phyloP scores from a whole-genome alignment of 23 tunicate genomes.

The Ascidia mentula region DNA sequence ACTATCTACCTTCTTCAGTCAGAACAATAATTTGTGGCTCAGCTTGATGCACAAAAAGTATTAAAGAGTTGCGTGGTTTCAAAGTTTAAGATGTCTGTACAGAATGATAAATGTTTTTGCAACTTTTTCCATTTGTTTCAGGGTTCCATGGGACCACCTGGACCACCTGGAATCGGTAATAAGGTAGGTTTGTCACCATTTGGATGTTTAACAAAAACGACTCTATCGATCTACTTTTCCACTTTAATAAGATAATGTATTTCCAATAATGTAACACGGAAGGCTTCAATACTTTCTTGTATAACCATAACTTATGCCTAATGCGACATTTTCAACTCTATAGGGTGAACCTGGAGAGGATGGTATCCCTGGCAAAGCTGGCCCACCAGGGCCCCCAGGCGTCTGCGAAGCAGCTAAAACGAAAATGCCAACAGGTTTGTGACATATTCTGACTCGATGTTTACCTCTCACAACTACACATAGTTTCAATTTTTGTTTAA shows the following conservation, averaged over 20 bases:
- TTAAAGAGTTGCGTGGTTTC: too few relatives aligned
- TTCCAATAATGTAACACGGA: neutral
- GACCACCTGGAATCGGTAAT: neutral
- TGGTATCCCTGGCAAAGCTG: slow-evolving; percentile 38
- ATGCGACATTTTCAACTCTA: slow-evolving; percentile 9
- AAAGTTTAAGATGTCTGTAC: too few relatives aligned
- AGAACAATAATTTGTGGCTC: too few relatives aligned
- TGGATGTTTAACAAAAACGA: neutral
- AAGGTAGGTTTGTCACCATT: neutral
- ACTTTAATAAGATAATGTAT: neutral
- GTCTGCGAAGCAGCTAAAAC: slow-evolving; percentile 14
- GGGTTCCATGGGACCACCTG: slow-evolving; percentile 4
- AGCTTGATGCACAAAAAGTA: too few relatives aligned
- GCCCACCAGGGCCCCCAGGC: slow-evolving; percentile 65
- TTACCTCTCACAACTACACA: too few relatives aligned
- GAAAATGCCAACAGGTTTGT: slow-evolving; percentile 46
- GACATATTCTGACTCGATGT: too few relatives aligned
- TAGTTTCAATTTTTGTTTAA: too few relatives aligned
- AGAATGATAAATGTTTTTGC: too few relatives aligned
- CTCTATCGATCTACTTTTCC: neutral
- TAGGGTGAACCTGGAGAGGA: slow-evolving; percentile 53
- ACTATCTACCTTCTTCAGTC: too few relatives aligned
- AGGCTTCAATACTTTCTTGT: too few relatives aligned
- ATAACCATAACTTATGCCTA: too few relatives aligned
- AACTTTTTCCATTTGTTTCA: neutral